Percentiles rank a stretch among this genome's conserved stretches.
phyloP scores from a whole-genome alignment of 1,140 invertebrate species.

The Macrosteles quadrilineatus region DNA sequence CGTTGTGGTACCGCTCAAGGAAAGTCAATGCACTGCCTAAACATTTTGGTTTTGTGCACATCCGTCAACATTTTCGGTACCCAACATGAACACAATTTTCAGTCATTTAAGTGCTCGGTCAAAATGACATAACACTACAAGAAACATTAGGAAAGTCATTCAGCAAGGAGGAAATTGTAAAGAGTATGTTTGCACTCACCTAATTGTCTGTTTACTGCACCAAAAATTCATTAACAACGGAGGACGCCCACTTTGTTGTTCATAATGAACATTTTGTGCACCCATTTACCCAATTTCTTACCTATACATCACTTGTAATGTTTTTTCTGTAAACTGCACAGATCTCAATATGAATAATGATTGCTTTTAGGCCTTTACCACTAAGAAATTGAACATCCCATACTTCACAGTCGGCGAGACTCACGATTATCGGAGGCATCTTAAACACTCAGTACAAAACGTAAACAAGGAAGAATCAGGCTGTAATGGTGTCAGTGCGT shows the following conservation, averaged over 20 bases:
- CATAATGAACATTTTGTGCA: background rate
- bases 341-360: background rate
- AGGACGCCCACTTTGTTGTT: background rate
- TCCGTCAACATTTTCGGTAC: no score
- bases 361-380: background rate
- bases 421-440: background rate
- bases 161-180: no score
- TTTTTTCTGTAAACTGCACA: background rate
- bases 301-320: background rate
- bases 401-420: no score
- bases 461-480: background rate
- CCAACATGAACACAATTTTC: no score
- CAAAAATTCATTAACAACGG: no score
- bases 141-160: no score
- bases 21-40: no score
- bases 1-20: no score
- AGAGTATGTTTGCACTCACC: background rate
- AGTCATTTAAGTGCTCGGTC: no score
- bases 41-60: no score
- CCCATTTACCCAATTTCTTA: background rate
- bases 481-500: background rate
- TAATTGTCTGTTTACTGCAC: no score
- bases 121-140: no score
- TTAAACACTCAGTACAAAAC: background rate
- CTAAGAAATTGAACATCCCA: background rate